Evolutionary conservation across 2,113 vertebrate species (phyloP), one percentile per base, ranked within the genome.

Genomic region (Oreochromis tanganicae): DNA sequence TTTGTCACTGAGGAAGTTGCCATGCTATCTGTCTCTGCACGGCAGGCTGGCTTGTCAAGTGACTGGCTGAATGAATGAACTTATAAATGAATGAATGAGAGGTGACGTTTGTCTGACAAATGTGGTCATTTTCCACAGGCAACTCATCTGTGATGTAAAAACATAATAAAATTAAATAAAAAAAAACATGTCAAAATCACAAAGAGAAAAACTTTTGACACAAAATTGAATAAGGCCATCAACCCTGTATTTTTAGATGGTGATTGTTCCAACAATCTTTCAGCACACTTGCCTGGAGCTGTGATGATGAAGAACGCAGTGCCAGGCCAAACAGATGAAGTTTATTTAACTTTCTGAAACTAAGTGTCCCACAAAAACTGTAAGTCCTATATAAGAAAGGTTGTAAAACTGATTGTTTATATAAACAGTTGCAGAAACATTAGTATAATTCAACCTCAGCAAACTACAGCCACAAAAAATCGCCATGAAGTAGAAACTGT

Each of bases 1-100:
- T 84, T 82, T 81, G 87, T 82, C 80, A 85, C 78, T 63, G 82
- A 87, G 85, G 63, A 89, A 82, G 86, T 83, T 80, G 19, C 78
- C 59, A n/a, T 34, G n/a, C 56, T 80, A 48, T 75, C 84, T 57
- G 79, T 48, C 73, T 81, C 34, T 81, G 83, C 27, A 29, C 84
- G 82, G 82, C 78, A 43, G 50, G 19, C 24, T 81, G 46, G 43
- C 55, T 43, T 24, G 21, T 79, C 21, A 55, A 61, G 34, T 80
- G 89, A 52, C n/a, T 57, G 84, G 5, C 19, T 81, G 54, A 89
- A 82, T 80, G 82, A 84, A 59, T 82, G 84, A 63, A 82, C 5
- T 9, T 3, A 71, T 66, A 52, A 75, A 88, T 21, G 86, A 48
- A 87, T 83, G 83, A 52, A 86, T 88, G 78, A 90, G n/a, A 52